Conservation (phyloP, 2,113 vertebrate species). For the Cyprinus carpio region DNA sequence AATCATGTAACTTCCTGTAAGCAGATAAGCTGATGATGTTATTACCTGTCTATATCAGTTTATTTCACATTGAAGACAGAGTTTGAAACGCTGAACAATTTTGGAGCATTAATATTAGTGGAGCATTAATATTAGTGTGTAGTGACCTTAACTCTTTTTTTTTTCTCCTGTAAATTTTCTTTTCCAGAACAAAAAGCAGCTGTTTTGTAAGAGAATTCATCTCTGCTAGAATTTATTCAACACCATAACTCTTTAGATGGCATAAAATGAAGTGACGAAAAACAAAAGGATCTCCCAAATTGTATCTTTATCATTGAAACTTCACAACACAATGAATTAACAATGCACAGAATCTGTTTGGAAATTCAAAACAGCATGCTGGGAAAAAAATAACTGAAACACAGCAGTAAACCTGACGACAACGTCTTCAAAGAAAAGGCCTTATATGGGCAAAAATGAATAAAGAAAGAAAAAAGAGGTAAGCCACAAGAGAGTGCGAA, state of each 20-base stretch:
- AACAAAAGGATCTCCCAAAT: not conserved
- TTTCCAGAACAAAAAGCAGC: slow-evolving; percentile 47
- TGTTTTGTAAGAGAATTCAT: slow-evolving; percentile 40
- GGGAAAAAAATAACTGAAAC: slow-evolving; percentile 55
- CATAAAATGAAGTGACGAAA: not conserved
- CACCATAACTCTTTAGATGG: slow-evolving; percentile 7
- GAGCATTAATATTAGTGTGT: not conserved
- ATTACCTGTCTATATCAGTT: not conserved
- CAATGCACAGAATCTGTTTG: slow-evolving; percentile 57
- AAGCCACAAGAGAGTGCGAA: not conserved
- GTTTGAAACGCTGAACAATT: not conserved
- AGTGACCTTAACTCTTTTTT: not conserved
- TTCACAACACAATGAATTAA: slow-evolving; percentile 65
- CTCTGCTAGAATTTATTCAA: slow-evolving; percentile 10
- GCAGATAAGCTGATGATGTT: not conserved
- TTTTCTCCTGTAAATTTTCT: slow-evolving; percentile 35
- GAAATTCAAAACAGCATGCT: slow-evolving; percentile 67
- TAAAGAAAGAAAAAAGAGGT: slow-evolving; percentile 37
- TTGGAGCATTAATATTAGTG: not conserved
- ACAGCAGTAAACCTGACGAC: slow-evolving; percentile 20
- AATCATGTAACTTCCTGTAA: not conserved
- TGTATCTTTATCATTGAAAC: slow-evolving; percentile 47
- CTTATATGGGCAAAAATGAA: slow-evolving; percentile 54
- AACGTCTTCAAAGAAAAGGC: slow-evolving; percentile 25
- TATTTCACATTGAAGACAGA: not conserved